Base-by-base conservation (phyloP, 2,888 invertebrate genomes). In the Iphiclides podalirius region DNA sequence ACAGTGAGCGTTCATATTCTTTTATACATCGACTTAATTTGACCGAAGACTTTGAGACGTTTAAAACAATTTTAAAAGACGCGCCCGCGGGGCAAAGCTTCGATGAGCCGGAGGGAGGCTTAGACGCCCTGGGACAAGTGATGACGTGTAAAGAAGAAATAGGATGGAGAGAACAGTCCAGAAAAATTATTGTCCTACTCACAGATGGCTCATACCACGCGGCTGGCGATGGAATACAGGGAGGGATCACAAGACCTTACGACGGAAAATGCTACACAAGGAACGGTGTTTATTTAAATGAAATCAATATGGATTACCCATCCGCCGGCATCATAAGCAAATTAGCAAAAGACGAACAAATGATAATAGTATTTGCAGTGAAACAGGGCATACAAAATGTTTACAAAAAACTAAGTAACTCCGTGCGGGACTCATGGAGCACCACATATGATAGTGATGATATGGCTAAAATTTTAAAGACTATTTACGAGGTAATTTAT, bases 111-210 rank as follows among this genome's bases (percentile, higher is more conserved):
- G 96, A 97, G 80, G 96, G 96, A 4, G 95, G 96, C 0, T 91
- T 97, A 40, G 97, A 97, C 72, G 97, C 95, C 2, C 89, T 97
- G 16, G 94, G 97, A 89, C 97, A 97, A 80, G 79, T 70, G 0
- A 67, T 85, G 52, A 93, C 92, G 3, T 94, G 94, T 63, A 79
- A 90, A 56, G 63, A 92, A 9, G 75, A 91, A 59, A 94, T 96
- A 60, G 94, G 94, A 9, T 97, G 97, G 97, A 85, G 96, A 58
- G 74, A 90, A 0, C 89, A 92, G 43, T 94, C 95, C 0, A 89
- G 95, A 51, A 93, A 93, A 75, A 90, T 97, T 59, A 72, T 97
- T 33, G 90, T 97, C 0, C 92, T 95, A 59, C 91, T 95, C 0
- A 95, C 95, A 0, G 94, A 96, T 72, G 94, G 92, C 1, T 84